Percentiles rank a stretch among this genome's conserved stretches.
phyloP scores from a whole-genome alignment of 2,888 invertebrate genomes.

The Tachystola acroxantha region DNA sequence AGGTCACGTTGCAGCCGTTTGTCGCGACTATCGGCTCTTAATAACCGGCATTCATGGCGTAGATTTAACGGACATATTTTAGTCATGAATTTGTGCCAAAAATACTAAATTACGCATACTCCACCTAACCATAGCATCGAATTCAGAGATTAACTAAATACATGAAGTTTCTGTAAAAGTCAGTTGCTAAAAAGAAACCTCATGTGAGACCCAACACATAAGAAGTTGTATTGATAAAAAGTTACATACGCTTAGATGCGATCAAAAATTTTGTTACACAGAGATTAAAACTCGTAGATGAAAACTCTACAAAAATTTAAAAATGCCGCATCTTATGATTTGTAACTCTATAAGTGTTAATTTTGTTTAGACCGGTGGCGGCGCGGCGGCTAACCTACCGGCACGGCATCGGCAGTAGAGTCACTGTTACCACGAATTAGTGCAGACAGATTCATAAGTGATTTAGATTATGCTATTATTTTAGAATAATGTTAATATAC shows the following conservation, averaged over 20 bases:
- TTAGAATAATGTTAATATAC: background rate
- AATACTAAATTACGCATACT: background rate
- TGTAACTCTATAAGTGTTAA: background rate
- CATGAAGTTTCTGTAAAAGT: too few relatives aligned
- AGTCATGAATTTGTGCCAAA: background rate
- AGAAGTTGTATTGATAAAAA: too few relatives aligned
- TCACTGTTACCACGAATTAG: background rate
- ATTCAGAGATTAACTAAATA: too few relatives aligned
- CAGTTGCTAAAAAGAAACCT: too few relatives aligned
- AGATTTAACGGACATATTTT: background rate
- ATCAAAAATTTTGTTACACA: too few relatives aligned
- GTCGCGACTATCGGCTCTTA: background rate
- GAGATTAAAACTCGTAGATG: too few relatives aligned
- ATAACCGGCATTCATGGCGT: background rate
- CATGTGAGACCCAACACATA: too few relatives aligned
- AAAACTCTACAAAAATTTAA: too few relatives aligned
- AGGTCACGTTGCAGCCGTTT: constrained; percentile 48
- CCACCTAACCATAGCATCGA: too few relatives aligned
- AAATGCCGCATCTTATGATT: too few relatives aligned
- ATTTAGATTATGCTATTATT: background rate
- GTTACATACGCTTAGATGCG: too few relatives aligned
- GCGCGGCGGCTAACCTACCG: background rate
- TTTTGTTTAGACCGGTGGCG: background rate
- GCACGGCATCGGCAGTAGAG: too few relatives aligned
- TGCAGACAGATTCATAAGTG: background rate